Evolutionary conservation across 2,888 invertebrate species (phyloP).

Genomic region (Limnephilus auricula): DNA sequence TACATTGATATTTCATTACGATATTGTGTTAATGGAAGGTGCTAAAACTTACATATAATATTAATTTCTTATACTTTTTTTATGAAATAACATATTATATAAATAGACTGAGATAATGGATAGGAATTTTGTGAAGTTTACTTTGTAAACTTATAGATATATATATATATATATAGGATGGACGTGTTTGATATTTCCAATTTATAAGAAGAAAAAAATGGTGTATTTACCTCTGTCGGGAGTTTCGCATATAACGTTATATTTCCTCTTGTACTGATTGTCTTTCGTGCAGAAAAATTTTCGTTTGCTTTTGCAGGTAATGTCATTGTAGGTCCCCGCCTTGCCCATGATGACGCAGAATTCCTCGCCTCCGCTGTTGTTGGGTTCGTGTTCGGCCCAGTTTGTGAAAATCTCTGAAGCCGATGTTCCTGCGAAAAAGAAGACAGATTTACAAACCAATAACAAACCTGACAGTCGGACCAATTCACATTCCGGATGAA

Average conservation of each 20-base stretch:
- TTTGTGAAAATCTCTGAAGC: slow-evolving; percentile 36
- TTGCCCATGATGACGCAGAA: slow-evolving; percentile 52
- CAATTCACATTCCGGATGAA: too few relatives aligned
- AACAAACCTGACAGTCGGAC: too few relatives aligned
- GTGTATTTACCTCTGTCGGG: slow-evolving; percentile 51
- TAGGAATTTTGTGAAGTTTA: too few relatives aligned
- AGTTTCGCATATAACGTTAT: slow-evolving; percentile 45
- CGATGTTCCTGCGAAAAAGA: slow-evolving; percentile 41
- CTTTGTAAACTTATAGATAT: too few relatives aligned
- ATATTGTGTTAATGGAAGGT: too few relatives aligned
- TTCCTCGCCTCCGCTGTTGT: slow-evolving; percentile 52
- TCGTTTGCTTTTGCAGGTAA: neutral
- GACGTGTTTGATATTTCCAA: neutral
- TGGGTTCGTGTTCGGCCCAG: slow-evolving; percentile 58
- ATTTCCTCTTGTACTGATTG: slow-evolving; percentile 2
- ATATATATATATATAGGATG: too few relatives aligned
- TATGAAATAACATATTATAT: too few relatives aligned
- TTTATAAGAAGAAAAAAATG: neutral
- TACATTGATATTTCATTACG: too few relatives aligned
- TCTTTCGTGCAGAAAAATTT: slow-evolving; percentile 41
- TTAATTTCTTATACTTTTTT: too few relatives aligned
- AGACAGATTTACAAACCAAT: neutral
- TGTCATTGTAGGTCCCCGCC: slow-evolving; percentile 51
- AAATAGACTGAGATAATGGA: too few relatives aligned
- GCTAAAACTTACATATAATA: too few relatives aligned